Percentiles rank a stretch among this genome's conserved stretches.
These are phyloP conservation scores for Onychorhynchus coronatus DNA, from an alignment of 2,113 vertebrate species.

Conservation along the genomic window DNA sequence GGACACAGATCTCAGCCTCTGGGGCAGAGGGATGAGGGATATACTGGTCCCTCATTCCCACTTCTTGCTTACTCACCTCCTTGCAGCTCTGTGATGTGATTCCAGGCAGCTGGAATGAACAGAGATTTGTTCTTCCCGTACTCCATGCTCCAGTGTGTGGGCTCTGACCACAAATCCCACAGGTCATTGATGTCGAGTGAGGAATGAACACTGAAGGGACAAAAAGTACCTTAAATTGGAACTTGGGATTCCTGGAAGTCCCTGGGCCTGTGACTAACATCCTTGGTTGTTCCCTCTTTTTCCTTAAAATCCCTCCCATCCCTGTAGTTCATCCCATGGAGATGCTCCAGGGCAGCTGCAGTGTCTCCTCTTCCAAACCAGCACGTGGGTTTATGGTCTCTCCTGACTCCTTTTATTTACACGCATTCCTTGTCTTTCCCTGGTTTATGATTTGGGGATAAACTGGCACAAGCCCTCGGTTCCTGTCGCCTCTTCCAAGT, in stretches of 20 bases:
- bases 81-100: not conserved
- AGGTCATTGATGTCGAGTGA: accelerated
- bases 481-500: not conserved
- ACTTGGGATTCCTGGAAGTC: not conserved
- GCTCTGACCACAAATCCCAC: not conserved
- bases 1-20: accelerated
- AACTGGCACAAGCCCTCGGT: not conserved
- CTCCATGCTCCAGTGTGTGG: not conserved
- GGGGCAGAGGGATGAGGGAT: not conserved
- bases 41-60: accelerated
- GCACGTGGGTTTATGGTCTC: accelerated
- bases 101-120: not conserved
- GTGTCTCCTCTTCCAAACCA: not conserved
- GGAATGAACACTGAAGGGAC: not conserved
- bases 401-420: not conserved
- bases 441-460: not conserved
- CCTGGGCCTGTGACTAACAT: accelerated
- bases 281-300: not conserved
- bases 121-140: not conserved
- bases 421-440: not conserved
- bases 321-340: not conserved
- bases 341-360: not conserved
- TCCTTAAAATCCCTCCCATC: not conserved
- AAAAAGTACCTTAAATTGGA: not conserved
- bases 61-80: not conserved